Evolutionary conservation across 2,113 vertebrate species (phyloP).

Genomic region (Rhinoptilus africanus): DNA sequence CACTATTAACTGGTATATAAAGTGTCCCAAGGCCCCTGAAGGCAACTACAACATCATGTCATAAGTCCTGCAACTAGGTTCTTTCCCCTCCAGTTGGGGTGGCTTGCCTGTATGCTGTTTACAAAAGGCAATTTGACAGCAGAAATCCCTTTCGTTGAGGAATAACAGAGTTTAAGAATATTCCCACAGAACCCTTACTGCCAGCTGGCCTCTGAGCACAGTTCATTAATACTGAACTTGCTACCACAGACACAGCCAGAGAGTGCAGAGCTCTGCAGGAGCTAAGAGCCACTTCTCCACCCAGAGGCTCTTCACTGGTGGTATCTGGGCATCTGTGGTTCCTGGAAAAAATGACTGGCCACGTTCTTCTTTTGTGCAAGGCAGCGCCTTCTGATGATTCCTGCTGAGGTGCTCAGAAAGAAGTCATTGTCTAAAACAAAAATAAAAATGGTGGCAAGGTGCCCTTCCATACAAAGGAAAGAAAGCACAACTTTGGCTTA

Average conservation of each 20-base stretch:
- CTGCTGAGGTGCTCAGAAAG: constrained; percentile 33
- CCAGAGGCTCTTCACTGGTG: constrained; percentile 4
- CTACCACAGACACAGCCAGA: neutral
- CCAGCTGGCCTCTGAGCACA: neutral
- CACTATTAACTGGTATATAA: neutral
- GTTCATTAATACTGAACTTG: neutral
- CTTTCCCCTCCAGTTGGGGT: neutral
- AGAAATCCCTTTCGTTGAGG: neutral
- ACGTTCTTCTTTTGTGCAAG: neutral
- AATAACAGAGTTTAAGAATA: neutral
- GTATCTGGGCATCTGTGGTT: neutral
- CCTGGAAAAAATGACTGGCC: neutral
- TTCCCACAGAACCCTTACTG: neutral
- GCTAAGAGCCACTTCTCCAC: neutral
- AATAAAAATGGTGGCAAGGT: neutral
- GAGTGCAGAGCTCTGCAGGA: neutral
- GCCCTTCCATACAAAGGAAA: neutral
- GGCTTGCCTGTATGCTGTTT: neutral
- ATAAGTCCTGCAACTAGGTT: neutral
- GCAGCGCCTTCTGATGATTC: neutral
- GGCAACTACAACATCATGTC: neutral
- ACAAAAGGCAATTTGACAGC: neutral
- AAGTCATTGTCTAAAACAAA: neutral
- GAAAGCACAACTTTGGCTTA: neutral
- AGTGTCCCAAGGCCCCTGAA: neutral